Evolutionary conservation across 1,140 invertebrate species (phyloP).

Genomic region (Halictus rubicundus): DNA sequence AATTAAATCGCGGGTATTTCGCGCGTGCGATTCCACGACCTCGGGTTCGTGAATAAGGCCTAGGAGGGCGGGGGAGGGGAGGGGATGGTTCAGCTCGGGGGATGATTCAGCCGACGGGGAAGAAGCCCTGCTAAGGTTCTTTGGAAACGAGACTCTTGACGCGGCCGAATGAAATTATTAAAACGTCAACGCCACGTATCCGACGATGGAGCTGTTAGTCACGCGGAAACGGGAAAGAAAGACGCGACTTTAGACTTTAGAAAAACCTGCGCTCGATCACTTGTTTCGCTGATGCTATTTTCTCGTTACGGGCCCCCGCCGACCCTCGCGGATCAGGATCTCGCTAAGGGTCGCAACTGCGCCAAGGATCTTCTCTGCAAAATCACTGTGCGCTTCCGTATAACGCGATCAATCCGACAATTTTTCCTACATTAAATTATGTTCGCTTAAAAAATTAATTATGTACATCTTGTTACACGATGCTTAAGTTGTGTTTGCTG

Average conservation of each 20-base stretch:
- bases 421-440: too few species aligned
- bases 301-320: too few species aligned
- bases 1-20: constrained; percentile 46
- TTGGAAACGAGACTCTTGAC: constrained; percentile 47
- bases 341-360: too few species aligned
- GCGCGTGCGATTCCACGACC: constrained; percentile 43
- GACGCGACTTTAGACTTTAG: neutral
- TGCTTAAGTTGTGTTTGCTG: too few species aligned
- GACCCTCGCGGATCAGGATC: too few species aligned
- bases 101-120: constrained; percentile 42
- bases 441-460: too few species aligned
- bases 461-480: too few species aligned
- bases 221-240: neutral
- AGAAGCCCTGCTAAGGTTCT: constrained; percentile 38
- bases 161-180: constrained; percentile 65
- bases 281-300: too few species aligned
- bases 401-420: too few species aligned
- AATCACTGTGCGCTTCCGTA: too few species aligned
- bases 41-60: constrained; percentile 55
- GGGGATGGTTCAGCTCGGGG: neutral
- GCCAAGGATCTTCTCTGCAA: too few species aligned
- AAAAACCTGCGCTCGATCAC: neutral
- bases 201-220: constrained; percentile 45
- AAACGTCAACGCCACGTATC: constrained; percentile 66
- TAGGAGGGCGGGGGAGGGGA: constrained; percentile 8